Evolutionary conservation across 2,113 vertebrate genomes (phyloP), one percentile per base, ranked within the genome.

Genomic region (Planiliza haematocheilus): DNA sequence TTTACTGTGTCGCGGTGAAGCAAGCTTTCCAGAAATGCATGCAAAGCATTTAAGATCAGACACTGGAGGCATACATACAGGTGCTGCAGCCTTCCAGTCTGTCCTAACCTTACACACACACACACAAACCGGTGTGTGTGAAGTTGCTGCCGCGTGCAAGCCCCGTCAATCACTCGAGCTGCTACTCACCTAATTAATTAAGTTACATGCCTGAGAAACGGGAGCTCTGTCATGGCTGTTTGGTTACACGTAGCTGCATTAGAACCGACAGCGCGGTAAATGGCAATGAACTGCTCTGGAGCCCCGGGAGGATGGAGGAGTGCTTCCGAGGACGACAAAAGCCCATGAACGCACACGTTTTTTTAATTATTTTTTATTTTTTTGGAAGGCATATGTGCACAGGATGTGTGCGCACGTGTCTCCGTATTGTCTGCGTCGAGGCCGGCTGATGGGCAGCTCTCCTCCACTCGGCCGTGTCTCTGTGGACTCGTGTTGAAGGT

Each of bases 181-280:
- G 59, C 74, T 74, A 70, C 87, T 68, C 50, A 20, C 64, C 70
- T 83, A 83, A 86, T 88, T 82, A 86, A 91, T 91, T 79, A 87
- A 82, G 69, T 89, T 90, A 87, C 81, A 90, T 77, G 71, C 59
- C 64, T 52, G 75, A 79, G 71, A 78, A 88, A 70, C 55, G 0
- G 72, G 51, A 64, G 49, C 63, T 77, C 83, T 65, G 73, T 88
- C 74, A 81, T 51, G 82, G 73, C 82, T 65, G 74, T 76, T 80
- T 67, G 70, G 71, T 71, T 65, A 64, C 79, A 81, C 36, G 34
- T 39, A 48, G 73, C 74, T 50, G 60, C 70, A 70, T 69, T 62
- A 39, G 53, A 77, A 66, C 53, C 7, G 60, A 81, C 78, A 56
- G 71, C 56, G 58, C 81, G 79, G 83, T 86, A 85, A 85, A 88